Base-by-base conservation (phyloP, 2,797 vertebrate genomes). In the Crypturellus tataupa region DNA sequence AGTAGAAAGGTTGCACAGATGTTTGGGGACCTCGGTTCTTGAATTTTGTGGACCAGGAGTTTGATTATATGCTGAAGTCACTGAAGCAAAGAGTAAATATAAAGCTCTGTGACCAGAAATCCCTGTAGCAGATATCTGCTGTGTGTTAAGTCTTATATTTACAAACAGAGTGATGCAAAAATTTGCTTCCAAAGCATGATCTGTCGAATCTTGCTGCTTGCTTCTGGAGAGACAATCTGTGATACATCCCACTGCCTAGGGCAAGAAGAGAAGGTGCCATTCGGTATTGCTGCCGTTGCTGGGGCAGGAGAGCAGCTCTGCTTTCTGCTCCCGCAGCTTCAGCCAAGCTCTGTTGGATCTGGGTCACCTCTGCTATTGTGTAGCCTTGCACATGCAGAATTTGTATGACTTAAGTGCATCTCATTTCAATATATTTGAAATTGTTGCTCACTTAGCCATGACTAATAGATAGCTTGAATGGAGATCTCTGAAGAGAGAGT, bases 11-110 rank as follows among this genome's bases (percentile, higher is more conserved):
- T 82, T 97, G 93, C 85, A 96, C 92, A 95, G 89, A 96, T 96
- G 96, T 95, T 96, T 39, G 92, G 96, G 82, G 95, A 96, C 85
- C 51, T 95, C 82, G 79, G 0, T 87, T 91, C 75, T 88, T 84
- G 82, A 92, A 58, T 93, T 95, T 80, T 10, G n/a, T 92, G 83
- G 12, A 84, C 70, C 39, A 86, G 31, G 60, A 94, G 16, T 86
- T 92, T 92, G 91, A 91, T 95, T 89, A 86, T 84, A 84, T 96
- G 94, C 91, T 76, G 83, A 86, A 95, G 67, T 76, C 68, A 67
- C 63, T 84, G 92, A 94, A 96, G 89, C 93, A 89, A 86, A 92
- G 91, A 93, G 89, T 93, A 97, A 97, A 95, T 96, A 95, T 84
- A 79, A 89, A 94, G 94, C 89, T 94, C 85, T 86, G 93, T 92